phyloP scores from a whole-genome alignment of 2,797 vertebrate genomes.

The Gadopsis marmoratus region DNA sequence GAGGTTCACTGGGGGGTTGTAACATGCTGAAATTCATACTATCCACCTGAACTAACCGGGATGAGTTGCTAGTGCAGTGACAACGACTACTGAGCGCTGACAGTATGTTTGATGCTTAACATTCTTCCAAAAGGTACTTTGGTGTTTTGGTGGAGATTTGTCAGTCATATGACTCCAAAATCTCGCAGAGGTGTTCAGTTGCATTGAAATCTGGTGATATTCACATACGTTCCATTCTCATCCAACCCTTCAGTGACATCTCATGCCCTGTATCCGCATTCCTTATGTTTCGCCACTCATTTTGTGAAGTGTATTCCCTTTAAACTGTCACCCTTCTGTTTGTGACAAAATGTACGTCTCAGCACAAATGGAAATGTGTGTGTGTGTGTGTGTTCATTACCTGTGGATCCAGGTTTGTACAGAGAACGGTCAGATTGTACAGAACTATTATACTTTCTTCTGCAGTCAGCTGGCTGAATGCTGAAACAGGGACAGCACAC shows the following conservation, averaged over 20 bases:
- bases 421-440: conserved; percentile 57
- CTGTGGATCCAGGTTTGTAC: conserved; percentile 68
- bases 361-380: background rate
- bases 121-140: background rate
- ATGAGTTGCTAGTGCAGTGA: background rate
- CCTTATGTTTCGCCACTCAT: background rate
- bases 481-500: conserved; percentile 71
- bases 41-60: background rate
- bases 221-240: background rate
- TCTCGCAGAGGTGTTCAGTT: background rate
- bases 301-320: background rate
- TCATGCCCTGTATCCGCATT: background rate
- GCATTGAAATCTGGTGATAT: background rate
- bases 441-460: conserved; percentile 51
- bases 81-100: background rate
- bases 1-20: background rate
- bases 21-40: background rate
- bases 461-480: conserved; percentile 67
- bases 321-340: background rate
- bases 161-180: too few relatives aligned
- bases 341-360: background rate
- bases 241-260: background rate
- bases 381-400: conserved; percentile 46
- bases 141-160: too few relatives aligned
- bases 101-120: background rate